phyloP scores from a whole-genome alignment of 2,113 vertebrate genomes.

The Phyllopteryx taeniolatus region DNA sequence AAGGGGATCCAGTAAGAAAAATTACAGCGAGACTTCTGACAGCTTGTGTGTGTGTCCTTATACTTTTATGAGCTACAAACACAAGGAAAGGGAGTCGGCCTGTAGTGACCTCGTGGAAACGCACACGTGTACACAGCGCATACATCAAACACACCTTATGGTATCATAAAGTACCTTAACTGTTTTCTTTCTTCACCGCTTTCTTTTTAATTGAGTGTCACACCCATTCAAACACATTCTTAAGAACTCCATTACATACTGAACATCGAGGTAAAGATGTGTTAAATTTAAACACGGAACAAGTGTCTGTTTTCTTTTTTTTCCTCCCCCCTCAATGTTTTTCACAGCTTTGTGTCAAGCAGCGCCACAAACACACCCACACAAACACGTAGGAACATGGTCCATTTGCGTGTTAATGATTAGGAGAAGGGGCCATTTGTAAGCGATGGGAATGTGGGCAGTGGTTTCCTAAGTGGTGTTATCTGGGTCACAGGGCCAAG shows the following conservation, averaged over 20 bases:
- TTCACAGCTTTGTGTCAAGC: constrained; percentile 34
- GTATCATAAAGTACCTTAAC: constrained; percentile 41
- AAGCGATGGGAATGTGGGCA: constrained; percentile 57
- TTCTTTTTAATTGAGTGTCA: constrained; percentile 28
- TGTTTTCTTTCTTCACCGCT: constrained; percentile 11
- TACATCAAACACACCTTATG: constrained; percentile 39
- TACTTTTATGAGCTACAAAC: constrained; percentile 51
- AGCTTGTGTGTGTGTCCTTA: constrained; percentile 27
- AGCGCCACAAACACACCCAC: constrained; percentile 12
- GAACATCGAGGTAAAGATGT: constrained; percentile 7
- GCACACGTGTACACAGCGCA: constrained; percentile 8
- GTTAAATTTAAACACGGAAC: constrained; percentile 49
- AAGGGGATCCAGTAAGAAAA: constrained; percentile 25
- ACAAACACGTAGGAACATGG: constrained; percentile 25
- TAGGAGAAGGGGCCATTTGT: constrained; percentile 55
- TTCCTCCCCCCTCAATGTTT: constrained; percentile 9
- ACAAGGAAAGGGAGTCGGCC: constrained; percentile 21
- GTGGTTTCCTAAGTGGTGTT: constrained; percentile 59
- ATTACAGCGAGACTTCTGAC: constrained; percentile 29
- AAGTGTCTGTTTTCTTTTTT: constrained; percentile 20
- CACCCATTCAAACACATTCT: constrained; percentile 42
- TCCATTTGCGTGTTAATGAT: constrained; percentile 69
- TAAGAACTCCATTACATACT: constrained; percentile 14
- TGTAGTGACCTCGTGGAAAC: constrained; percentile 16
- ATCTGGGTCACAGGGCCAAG: constrained; percentile 62